Evolutionary conservation across 1,140 invertebrate species (phyloP), one percentile per base, ranked within the genome.

Genomic region (Hydropsyche tenuis): DNA sequence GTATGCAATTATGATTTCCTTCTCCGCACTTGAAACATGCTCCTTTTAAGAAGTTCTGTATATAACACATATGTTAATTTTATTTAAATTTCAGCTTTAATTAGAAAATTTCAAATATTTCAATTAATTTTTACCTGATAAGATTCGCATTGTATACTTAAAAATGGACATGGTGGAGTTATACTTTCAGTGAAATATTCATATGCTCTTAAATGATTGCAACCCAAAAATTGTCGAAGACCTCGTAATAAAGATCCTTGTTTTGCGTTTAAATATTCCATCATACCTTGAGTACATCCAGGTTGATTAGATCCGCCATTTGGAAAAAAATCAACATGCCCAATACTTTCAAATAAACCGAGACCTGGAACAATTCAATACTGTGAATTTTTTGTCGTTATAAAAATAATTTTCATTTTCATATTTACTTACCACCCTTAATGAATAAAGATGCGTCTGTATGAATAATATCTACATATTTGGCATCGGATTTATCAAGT

Each of bases 301-400:
- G 95, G 95, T 81, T 96, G 95, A 73, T 90, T 88, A 5, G 88
- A 87, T 0, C 95, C 95, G 0, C 94, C 93, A 78, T 96, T 97
- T 0, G 94, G 94, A 81, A 92, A 96, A 83, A 95, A 97, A 82
- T 97, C 95, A 0, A 96, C 89, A 80, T 96, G 94, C 0, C 93
- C 94, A 42, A 93, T 89, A 0, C 91, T 87, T 79, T 95, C 91
- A 45, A 86, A 89, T 78, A 95, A 93, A 22, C 94, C 94, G 12
- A 94, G 85, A 77, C 92, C 92, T 85, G 18, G 75, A 20, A 70
- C 37, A 63, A 66, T 66, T 43, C 60, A 63, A 63, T 23, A 63
- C 14, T n/a, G n/a, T n/a, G n/a, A n/a, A n/a, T n/a, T n/a, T n/a
- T n/a, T n/a, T n/a, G n/a, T 45, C 6, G 14, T n/a, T 66, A 30